These are phyloP conservation scores for Pristionchus mayeri DNA, from an alignment of 2,888 invertebrate species.

Conservation along the genomic window DNA sequence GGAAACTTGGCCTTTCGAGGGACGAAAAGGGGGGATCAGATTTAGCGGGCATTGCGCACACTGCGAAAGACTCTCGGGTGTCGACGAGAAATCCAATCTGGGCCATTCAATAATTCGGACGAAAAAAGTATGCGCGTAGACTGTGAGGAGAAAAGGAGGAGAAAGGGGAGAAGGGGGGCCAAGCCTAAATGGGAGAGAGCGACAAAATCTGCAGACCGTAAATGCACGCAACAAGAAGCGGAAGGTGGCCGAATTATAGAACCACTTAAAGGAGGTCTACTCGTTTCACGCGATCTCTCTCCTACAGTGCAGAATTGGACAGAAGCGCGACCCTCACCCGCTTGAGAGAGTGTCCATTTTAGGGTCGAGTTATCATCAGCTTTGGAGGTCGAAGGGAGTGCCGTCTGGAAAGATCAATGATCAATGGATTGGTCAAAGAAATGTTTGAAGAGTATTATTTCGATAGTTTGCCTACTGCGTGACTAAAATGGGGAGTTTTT, in stretches of 20 bases:
- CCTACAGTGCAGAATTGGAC: not conserved
- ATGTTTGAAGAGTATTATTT: too few relatives aligned
- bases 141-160: not conserved
- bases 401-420: not conserved
- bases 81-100: not conserved
- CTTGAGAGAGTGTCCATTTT: conserved; percentile 6
- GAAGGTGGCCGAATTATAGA: conserved; percentile 25
- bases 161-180: not conserved
- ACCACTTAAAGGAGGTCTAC: conserved; percentile 30
- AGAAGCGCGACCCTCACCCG: not conserved
- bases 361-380: conserved; percentile 25
- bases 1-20: conserved; percentile 8
- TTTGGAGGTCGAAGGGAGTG: conserved; percentile 22
- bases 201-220: not conserved
- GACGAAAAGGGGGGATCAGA: too few relatives aligned
- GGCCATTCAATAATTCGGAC: not conserved
- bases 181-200: conserved; percentile 1
- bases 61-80: not conserved
- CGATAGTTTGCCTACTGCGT: not conserved
- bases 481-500: not conserved
- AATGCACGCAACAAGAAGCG: conserved; percentile 22
- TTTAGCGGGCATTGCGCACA: too few relatives aligned
- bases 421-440: not conserved
- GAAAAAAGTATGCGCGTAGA: too few relatives aligned
- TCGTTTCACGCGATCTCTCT: not conserved